These are phyloP conservation scores for Nasua narica DNA, from an alignment of 2,797 vertebrate genomes.

Conservation along the genomic window DNA sequence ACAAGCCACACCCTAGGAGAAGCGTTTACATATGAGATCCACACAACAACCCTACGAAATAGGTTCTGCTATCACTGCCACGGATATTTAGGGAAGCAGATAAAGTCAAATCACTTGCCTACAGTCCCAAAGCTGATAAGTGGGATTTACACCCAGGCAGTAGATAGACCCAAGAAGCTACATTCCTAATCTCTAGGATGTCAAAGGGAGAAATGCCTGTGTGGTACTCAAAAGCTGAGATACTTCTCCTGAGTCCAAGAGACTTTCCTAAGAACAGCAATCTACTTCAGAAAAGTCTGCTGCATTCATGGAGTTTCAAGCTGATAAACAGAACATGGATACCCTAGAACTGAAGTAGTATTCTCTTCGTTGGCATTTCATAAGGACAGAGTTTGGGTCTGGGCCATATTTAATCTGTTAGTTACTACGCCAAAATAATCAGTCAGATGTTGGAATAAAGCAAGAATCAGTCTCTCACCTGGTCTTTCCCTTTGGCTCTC, in stretches of 20 bases:
- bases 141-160: background rate
- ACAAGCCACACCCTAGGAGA: background rate
- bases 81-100: background rate
- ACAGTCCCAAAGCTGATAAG: background rate
- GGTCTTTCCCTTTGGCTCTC: slow-evolving; percentile 96
- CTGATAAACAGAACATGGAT: background rate
- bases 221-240: background rate
- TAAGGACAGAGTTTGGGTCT: background rate
- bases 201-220: background rate
- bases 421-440: background rate
- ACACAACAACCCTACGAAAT: background rate
- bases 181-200: background rate
- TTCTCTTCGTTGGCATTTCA: background rate
- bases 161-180: background rate
- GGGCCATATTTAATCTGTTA: slow-evolving; percentile 5
- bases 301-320: background rate
- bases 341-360: background rate
- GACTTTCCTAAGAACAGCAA: slow-evolving; percentile 23
- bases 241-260: background rate
- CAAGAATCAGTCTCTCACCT: slow-evolving; percentile 83
- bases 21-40: background rate
- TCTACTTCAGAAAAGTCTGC: slow-evolving; percentile 5
- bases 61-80: background rate
- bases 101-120: background rate
- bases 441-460: background rate